Percentiles rank a stretch among this genome's conserved stretches.
phyloP scores from a whole-genome alignment of 2,888 invertebrate genomes.

The Osedax fenrisi region DNA sequence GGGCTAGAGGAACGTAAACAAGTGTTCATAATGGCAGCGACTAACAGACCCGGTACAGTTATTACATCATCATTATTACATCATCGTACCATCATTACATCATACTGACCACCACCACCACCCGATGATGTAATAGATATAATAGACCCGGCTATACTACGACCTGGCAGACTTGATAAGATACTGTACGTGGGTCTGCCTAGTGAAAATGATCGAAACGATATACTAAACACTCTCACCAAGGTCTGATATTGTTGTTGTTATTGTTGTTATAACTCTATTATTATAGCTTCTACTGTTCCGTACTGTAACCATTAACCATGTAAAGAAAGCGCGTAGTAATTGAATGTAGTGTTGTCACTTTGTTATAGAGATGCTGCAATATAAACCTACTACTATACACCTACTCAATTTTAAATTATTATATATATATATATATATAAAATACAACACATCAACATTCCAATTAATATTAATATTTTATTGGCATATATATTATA shows the following conservation, averaged over 20 bases:
- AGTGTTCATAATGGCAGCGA: conserved; percentile 87
- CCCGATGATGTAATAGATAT: too few relatives aligned
- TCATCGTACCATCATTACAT: too few relatives aligned
- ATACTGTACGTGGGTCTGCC: conserved; percentile 57
- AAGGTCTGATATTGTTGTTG: conserved; percentile 56
- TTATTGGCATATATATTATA: too few relatives aligned
- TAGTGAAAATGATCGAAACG: conserved; percentile 63
- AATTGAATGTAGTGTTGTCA: too few relatives aligned
- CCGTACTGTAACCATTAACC: neutral
- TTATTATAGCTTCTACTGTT: neutral
- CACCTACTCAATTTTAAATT: too few relatives aligned
- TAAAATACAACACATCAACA: too few relatives aligned
- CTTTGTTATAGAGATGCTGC: too few relatives aligned
- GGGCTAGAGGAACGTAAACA: conserved; percentile 79
- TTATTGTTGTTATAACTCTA: neutral
- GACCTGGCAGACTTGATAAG: conserved; percentile 63
- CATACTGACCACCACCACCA: too few relatives aligned
- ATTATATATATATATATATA: too few relatives aligned
- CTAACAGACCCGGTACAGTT: conserved; percentile 78
- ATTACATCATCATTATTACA: too few relatives aligned
- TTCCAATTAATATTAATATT: too few relatives aligned
- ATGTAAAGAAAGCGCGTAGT: neutral
- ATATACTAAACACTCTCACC: conserved; percentile 76
- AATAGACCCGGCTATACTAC: conserved; percentile 81
- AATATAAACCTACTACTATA: too few relatives aligned